Evolutionary conservation across 2,113 vertebrate species (phyloP).

Genomic region (Climacteris rufus): DNA sequence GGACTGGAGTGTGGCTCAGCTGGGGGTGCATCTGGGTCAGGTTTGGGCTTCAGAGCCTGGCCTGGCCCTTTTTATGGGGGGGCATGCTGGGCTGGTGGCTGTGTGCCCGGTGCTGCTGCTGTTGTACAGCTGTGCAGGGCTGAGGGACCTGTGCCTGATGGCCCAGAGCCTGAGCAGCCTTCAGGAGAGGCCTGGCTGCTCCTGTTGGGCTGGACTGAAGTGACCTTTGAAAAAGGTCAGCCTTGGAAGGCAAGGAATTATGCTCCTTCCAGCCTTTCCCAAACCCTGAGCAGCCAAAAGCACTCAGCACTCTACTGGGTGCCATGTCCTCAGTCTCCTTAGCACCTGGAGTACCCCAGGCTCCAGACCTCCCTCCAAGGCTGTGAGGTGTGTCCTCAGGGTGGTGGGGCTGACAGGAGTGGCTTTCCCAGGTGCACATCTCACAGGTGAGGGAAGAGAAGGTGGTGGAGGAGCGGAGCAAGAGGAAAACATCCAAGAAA

Average conservation of each 20-base stretch:
- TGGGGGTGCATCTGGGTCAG: rapidly evolving
- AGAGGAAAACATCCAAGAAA: conserved; percentile 80
- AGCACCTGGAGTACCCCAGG: neutral
- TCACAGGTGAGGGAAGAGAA: conserved; percentile 74
- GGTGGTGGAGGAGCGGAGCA: conserved; percentile 80
- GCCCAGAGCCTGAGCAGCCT: neutral
- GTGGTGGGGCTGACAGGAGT: rapidly evolving
- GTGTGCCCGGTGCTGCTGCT: rapidly evolving
- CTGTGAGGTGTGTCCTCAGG: neutral
- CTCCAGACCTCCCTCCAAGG: neutral
- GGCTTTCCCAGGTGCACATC: conserved; percentile 6
- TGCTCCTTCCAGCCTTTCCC: neutral
- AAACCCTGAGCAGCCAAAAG: rapidly evolving
- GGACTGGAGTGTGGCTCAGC: too few species aligned
- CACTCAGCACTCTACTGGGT: rapidly evolving
- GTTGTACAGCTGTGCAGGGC: neutral
- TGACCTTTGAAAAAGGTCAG: neutral
- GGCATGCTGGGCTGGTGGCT: neutral
- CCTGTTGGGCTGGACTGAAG: neutral
- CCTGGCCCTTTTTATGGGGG: neutral
- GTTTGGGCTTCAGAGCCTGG: neutral
- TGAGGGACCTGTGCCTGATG: neutral
- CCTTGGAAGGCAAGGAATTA: rapidly evolving
- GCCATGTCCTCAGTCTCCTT: rapidly evolving
- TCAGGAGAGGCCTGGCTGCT: neutral